Percentiles rank a stretch among this genome's conserved stretches.
Conservation (phyloP, 2,797 vertebrate genomes). For the Pelodytes ibericus region DNA sequence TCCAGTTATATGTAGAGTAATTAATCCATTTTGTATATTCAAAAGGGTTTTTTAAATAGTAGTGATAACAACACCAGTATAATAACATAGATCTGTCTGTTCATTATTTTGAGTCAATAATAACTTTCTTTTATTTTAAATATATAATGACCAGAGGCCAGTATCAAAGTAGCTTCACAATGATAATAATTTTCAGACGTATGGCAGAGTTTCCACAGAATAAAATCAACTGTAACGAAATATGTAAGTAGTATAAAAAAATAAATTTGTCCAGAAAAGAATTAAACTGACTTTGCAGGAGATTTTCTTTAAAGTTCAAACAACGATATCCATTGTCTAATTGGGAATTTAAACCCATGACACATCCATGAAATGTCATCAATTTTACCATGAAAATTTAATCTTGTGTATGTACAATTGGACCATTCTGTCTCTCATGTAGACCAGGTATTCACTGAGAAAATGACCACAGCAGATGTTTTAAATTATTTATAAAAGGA, state of each 20-base stretch:
- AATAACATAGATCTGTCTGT: too few relatives aligned
- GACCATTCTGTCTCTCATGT: constrained; percentile 39
- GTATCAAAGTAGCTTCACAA: too few relatives aligned
- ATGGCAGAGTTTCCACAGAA: constrained; percentile 7
- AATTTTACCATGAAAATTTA: constrained; percentile 53
- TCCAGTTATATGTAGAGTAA: too few relatives aligned
- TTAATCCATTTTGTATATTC: too few relatives aligned
- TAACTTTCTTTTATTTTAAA: too few relatives aligned
- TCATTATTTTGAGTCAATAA: too few relatives aligned
- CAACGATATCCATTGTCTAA: constrained; percentile 55
- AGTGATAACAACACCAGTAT: too few relatives aligned
- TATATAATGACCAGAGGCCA: too few relatives aligned
- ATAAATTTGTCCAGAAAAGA: constrained; percentile 44
- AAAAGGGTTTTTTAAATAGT: too few relatives aligned
- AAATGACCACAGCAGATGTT: constrained; percentile 54
- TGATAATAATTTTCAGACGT: too few relatives aligned
- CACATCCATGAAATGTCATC: constrained; percentile 62
- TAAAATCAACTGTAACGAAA: constrained; percentile 22
- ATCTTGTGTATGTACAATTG: constrained; percentile 36
- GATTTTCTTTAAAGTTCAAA: constrained; percentile 41
- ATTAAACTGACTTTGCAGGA: constrained; percentile 27
- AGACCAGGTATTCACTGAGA: constrained; percentile 43
- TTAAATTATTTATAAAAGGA: constrained; percentile 29
- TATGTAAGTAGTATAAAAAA: constrained; percentile 36
- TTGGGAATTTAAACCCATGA: constrained; percentile 69